These are phyloP conservation scores for Champsocephalus esox DNA, from an alignment of 2,797 vertebrate species.

Conservation along the genomic window DNA sequence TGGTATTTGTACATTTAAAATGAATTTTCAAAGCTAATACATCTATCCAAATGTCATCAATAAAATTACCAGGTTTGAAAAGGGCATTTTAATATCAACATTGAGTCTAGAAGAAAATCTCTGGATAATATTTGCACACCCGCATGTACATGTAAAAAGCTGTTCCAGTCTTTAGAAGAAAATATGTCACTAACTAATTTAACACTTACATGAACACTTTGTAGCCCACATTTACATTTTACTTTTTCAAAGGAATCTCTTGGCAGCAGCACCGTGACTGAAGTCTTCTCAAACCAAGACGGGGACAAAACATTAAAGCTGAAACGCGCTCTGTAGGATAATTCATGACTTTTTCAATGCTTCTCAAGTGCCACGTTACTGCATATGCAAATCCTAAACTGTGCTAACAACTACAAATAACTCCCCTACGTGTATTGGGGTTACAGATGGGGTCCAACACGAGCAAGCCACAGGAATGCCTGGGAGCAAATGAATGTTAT, in stretches of 20 bases:
- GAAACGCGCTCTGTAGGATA: neutral
- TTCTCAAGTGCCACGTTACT: too few species aligned
- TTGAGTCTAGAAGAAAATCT: neutral
- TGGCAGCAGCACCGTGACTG: constrained; percentile 1
- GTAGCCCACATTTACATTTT: neutral
- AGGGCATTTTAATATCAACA: neutral
- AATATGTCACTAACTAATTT: neutral
- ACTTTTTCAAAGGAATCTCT: neutral
- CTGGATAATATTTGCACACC: neutral
- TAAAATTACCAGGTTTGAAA: neutral
- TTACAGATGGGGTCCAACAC: too few species aligned
- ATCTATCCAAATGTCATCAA: too few species aligned
- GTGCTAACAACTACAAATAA: too few species aligned
- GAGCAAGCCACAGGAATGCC: too few species aligned
- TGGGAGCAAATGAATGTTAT: too few species aligned
- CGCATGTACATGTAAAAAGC: constrained; percentile 1
- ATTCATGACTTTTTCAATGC: neutral
- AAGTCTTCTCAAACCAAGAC: neutral
- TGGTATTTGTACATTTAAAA: neutral
- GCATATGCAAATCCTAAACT: neutral
- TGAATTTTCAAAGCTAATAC: too few species aligned
- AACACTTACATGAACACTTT: neutral
- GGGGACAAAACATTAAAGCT: neutral
- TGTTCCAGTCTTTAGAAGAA: neutral
- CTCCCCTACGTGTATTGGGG: too few species aligned